phyloP scores from a whole-genome alignment of 2,888 invertebrate species.

The Ceratothoa steindachneri region DNA sequence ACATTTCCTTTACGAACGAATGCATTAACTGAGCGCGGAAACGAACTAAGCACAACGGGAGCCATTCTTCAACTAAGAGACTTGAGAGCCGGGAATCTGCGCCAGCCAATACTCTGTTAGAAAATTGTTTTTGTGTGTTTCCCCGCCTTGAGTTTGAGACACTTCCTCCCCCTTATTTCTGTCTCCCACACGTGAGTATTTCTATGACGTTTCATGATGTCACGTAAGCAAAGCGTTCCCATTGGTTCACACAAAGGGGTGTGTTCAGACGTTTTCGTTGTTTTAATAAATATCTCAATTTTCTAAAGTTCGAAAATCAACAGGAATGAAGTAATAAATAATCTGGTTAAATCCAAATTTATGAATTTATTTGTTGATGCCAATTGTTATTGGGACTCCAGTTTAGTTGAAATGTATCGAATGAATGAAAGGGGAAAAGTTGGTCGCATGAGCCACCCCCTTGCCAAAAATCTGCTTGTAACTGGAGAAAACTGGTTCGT shows the following conservation, averaged over 20 bases:
- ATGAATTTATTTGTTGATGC: no score
- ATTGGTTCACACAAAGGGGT: not conserved
- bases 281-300: no score
- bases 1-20: no score
- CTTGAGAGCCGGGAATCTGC: not conserved
- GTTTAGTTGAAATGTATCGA: no score
- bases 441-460: no score
- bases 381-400: no score
- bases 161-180: not conserved
- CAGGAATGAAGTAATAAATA: no score
- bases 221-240: not conserved
- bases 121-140: not conserved
- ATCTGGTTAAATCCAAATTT: no score
- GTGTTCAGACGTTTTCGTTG: not conserved
- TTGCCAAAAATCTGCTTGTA: no score
- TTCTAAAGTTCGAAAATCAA: no score
- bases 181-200: not conserved
- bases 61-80: conserved; percentile 22
- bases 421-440: no score
- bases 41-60: conserved; percentile 29
- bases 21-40: conserved; percentile 29
- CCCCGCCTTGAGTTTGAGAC: not conserved
- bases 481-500: no score
- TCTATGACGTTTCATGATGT: not conserved
- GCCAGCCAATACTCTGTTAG: not conserved